Base-by-base conservation (phyloP, 2,113 vertebrate genomes). In the Engraulis encrasicolus region DNA sequence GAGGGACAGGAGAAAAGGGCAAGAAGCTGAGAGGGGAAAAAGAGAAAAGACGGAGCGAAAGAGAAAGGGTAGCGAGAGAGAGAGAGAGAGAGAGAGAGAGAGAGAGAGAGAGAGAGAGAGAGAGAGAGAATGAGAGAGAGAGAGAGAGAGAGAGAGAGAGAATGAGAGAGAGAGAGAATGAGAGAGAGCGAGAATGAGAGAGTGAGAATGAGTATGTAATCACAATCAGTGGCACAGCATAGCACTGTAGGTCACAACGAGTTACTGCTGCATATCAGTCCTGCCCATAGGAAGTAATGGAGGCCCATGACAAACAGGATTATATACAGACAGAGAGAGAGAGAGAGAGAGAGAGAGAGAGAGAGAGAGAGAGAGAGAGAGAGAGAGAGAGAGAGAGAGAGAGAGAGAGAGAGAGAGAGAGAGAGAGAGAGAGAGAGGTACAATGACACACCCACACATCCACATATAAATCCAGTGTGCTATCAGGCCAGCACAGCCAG, bases 1-100 rank as follows among this genome's bases (percentile, higher is more conserved):
- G n/a, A 6, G 37, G 50, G 18, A 40, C 23, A 40, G 31, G n/a
- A 4, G 17, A 18, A 23, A 20, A 77, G 23, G 0, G 82, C 7
- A n/a, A 66, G 71, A 85, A 49, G 54, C 78, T 27, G 58, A 81
- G 78, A 48, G 36, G 27, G 48, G 0, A 81, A 82, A 79, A 78
- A 61, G 78, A 52, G 50, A 81, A 81, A 61, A 19, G 78, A 38
- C 80, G n/a, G 23, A 34, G 80, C 52, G 31, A 77, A 82, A 84
- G 48, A 50, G 34, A 78, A 0, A 23, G 78, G 79, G 79, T 19
- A 19, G 20, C 1, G 1, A 18, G 50, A 52, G 50, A 52, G 50
- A 14, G 15, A 52, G 50, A 14, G 50, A 14, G 50, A 3, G 12
- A 18, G 50, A 52, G 50, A 52, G 50, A 14, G 14, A 18, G 50